These are phyloP conservation scores for Heliconius hewitsoni DNA, from an alignment of 1,140 invertebrate genomes.

Conservation along the genomic window DNA sequence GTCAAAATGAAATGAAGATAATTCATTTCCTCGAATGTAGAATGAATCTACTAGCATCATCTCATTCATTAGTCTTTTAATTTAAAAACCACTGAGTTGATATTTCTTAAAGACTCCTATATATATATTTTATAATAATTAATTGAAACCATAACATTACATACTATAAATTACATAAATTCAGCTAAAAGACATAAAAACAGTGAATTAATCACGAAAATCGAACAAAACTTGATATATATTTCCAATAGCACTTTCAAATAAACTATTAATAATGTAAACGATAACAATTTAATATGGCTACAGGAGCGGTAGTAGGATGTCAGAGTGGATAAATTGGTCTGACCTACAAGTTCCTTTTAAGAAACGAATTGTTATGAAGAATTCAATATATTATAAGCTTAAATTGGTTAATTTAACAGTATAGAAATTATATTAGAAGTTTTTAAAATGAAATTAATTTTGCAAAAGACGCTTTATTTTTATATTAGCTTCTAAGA, in stretches of 20 bases:
- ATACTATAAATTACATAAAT: neutral
- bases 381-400: slow-evolving; percentile 4
- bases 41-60: neutral
- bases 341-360: slow-evolving; percentile 31
- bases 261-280: slow-evolving; percentile 68
- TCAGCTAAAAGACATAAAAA: neutral
- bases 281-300: slow-evolving; percentile 61
- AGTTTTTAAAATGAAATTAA: too few species aligned
- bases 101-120: neutral
- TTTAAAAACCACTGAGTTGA: neutral
- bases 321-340: slow-evolving; percentile 49
- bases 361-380: neutral
- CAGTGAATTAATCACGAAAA: slow-evolving; percentile 7
- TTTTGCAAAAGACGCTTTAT: too few species aligned
- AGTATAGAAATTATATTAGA: too few species aligned
- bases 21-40: too few species aligned
- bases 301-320: slow-evolving; percentile 41
- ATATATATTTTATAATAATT: neutral
- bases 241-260: slow-evolving; percentile 53
- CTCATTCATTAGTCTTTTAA: neutral
- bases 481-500: too few species aligned
- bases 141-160: neutral
- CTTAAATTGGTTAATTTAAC: neutral
- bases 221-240: slow-evolving; percentile 29
- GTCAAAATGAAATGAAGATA: too few species aligned